Conservation (phyloP, 2,888 invertebrate species). For the Sceliomorpha sp. region DNA sequence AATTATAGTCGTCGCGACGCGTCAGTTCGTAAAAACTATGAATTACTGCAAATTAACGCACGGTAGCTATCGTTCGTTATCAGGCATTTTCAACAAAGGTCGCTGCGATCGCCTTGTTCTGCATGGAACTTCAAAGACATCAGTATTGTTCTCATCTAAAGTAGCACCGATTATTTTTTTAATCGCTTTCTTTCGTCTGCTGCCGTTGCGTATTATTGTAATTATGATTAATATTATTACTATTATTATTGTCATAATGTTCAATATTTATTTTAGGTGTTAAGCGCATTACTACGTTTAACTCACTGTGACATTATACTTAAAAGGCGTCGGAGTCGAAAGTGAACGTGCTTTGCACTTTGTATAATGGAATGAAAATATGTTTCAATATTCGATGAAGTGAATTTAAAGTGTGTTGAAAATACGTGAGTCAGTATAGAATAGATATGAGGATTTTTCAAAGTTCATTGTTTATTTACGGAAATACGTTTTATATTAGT, state of each 20-base stretch:
- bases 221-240: constrained; percentile 7
- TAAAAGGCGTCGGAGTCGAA: constrained; percentile 27
- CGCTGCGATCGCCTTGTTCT: constrained; percentile 19
- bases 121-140: constrained; percentile 12
- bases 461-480: too few relatives aligned
- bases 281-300: constrained; percentile 38
- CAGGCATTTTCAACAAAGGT: constrained; percentile 26
- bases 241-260: constrained; percentile 23
- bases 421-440: too few relatives aligned
- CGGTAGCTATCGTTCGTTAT: constrained; percentile 8
- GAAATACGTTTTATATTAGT: too few relatives aligned
- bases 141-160: constrained; percentile 47
- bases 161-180: constrained; percentile 33
- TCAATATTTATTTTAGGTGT: constrained; percentile 45
- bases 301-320: constrained; percentile 47
- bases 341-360: constrained; percentile 3
- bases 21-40: too few relatives aligned
- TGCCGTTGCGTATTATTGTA: constrained; percentile 5
- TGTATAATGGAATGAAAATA: too few relatives aligned
- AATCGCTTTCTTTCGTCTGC: constrained; percentile 10
- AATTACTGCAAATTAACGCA: not conserved
- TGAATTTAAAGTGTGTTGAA: not conserved
- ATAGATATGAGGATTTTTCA: too few relatives aligned
- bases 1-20: too few relatives aligned
- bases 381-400: too few relatives aligned